Percentiles rank a stretch among this genome's conserved stretches.
These are phyloP conservation scores for Aspidoscelis tigris DNA, from an alignment of 2,113 vertebrate species.

Conservation along the genomic window DNA sequence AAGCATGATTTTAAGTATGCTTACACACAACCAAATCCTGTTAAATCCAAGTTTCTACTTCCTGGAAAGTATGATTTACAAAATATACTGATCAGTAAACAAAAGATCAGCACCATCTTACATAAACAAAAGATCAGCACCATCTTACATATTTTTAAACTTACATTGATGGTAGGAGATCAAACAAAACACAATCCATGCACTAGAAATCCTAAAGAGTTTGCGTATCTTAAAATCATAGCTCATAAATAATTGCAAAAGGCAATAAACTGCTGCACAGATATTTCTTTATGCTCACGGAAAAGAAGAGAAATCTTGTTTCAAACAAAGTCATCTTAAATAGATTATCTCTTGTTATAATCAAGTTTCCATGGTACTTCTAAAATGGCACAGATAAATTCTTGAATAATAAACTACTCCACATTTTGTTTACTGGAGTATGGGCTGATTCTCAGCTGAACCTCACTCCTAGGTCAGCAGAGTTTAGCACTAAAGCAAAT, in stretches of 20 bases:
- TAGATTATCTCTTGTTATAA: background rate
- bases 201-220: slow-evolving; percentile 8
- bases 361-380: no score
- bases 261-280: background rate
- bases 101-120: background rate
- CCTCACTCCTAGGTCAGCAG: no score
- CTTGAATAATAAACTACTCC: background rate
- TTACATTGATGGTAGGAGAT: slow-evolving; percentile 38
- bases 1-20: slow-evolving; percentile 7
- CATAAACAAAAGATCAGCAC: slow-evolving; percentile 28
- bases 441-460: no score
- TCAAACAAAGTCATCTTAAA: background rate
- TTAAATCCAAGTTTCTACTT: slow-evolving; percentile 7
- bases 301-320: background rate
- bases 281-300: background rate
- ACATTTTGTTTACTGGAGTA: no score
- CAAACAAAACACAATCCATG: background rate
- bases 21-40: background rate
- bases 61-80: slow-evolving; percentile 43
- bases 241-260: background rate
- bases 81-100: slow-evolving; percentile 37
- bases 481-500: no score
- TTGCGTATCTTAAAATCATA: background rate
- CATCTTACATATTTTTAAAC: slow-evolving; percentile 40
- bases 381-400: background rate